phyloP scores from a whole-genome alignment of 1,140 invertebrate genomes.

The Trigoniulus corallinus region DNA sequence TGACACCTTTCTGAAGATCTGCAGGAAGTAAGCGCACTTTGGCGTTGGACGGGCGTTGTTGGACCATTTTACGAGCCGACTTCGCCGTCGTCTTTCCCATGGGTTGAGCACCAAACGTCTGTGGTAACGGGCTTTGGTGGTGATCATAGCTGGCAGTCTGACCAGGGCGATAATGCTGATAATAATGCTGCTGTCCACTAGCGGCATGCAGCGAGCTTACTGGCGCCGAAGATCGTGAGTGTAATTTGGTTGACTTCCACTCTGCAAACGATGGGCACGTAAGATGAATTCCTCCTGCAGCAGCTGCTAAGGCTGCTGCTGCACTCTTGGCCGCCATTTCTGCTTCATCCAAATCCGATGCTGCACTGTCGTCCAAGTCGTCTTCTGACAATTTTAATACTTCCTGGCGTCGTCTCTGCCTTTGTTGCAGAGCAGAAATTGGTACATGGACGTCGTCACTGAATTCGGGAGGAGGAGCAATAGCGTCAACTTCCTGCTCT shows the following conservation, averaged over 20 bases:
- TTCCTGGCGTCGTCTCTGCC: not conserved
- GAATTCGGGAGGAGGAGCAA: conserved; percentile 5
- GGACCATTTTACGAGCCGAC: too few species aligned
- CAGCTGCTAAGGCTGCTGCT: conserved; percentile 2
- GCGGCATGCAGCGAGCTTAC: too few species aligned
- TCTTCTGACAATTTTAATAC: not conserved
- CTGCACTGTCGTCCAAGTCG: not conserved
- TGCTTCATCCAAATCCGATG: not conserved
- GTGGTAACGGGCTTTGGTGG: too few species aligned
- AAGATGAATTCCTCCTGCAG: conserved; percentile 6
- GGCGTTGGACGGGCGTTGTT: too few species aligned
- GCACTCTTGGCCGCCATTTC: not conserved
- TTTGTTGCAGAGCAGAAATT: not conserved
- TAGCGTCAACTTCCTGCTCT: not conserved
- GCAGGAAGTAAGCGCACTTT: too few species aligned
- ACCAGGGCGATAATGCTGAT: not conserved
- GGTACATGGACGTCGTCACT: conserved; percentile 7
- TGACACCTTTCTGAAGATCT: too few species aligned
- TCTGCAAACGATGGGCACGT: conserved; percentile 7
- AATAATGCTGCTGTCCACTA: conserved; percentile 3
- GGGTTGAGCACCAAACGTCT: too few species aligned
- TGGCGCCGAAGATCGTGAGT: not conserved
- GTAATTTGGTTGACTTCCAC: conserved; percentile 6
- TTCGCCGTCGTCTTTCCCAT: too few species aligned
- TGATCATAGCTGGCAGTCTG: too few species aligned